Base-by-base conservation (phyloP, 2,113 vertebrate species). In the Edolisoma coerulescens region DNA sequence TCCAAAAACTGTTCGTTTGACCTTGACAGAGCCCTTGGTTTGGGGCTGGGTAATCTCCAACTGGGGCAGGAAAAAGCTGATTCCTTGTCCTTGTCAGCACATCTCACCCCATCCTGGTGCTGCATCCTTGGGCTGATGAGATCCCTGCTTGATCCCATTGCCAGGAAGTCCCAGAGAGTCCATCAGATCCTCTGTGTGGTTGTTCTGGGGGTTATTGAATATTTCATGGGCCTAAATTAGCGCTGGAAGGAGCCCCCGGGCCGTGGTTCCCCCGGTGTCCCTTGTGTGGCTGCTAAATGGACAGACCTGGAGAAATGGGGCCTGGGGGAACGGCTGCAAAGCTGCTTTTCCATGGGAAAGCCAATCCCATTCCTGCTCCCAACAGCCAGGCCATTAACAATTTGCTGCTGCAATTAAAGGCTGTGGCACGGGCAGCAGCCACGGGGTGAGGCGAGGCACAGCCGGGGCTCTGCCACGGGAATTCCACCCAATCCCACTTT, bases 381-480 rank as follows among this genome's bases (percentile, higher is more conserved):
- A 56, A 44, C 45, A 17, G 0, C 68, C 6, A 4, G 33, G 49
- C 78, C 79, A 11, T 54, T 21, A 75, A 60, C 70, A 42, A 54
- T 79, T 75, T 90, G 60, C 82, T 79, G 79, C 86, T 1, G 16
- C 37, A 28, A 3, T 71, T 13, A 64, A 37, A 83, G 57, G 13
- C 1, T 60, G 61, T 6, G 16, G 70, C 79, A 42, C 0, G 0
- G 61, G 77, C 22, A 59, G 81, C 26, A 84, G 45, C 54, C 53
- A 5, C 2, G 3, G 47, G 64, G 45, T 20, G 42, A 61, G 68
- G 39, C 0, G 10, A 15, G 64, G 69, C 24, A 16, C 69, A 41
- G 74, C 5, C 3, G 0, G 9, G 17, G 28, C 41, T 5, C 30
- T 30, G 42, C 35, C 33, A 7, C 0, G 1, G 4, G 6, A 54